These are phyloP conservation scores for Theristicus caerulescens DNA, from an alignment of 2,113 vertebrate species.

Conservation along the genomic window DNA sequence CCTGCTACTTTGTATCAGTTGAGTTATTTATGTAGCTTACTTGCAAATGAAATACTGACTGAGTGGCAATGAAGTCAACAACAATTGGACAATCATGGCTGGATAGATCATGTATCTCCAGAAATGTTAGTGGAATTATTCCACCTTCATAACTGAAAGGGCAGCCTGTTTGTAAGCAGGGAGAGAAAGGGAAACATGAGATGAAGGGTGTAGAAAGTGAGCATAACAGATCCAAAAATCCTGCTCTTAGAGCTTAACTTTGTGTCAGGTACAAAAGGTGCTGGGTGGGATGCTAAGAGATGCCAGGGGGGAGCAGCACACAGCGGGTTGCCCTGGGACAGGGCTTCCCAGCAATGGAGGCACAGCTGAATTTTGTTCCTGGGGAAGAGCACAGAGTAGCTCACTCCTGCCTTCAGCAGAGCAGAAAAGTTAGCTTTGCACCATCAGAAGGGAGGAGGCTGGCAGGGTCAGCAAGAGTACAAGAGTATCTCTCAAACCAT, in stretches of 20 bases:
- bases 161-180: background rate
- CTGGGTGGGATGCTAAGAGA: background rate
- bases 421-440: background rate
- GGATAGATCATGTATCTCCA: background rate
- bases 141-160: background rate
- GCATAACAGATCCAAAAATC: background rate
- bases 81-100: background rate
- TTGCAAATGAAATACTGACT: background rate
- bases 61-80: background rate
- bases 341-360: background rate
- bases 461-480: accelerated
- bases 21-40: background rate
- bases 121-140: background rate
- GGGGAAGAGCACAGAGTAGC: background rate
- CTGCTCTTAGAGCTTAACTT: background rate
- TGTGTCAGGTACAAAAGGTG: background rate
- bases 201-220: background rate
- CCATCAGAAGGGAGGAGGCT: background rate
- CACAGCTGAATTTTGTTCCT: background rate
- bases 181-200: background rate
- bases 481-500: background rate
- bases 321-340: background rate
- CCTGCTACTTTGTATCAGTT: background rate
- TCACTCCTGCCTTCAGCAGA: background rate
- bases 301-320: background rate